Base-by-base conservation (phyloP, 1,140 invertebrate species). In the Mactra quadrangularis region DNA sequence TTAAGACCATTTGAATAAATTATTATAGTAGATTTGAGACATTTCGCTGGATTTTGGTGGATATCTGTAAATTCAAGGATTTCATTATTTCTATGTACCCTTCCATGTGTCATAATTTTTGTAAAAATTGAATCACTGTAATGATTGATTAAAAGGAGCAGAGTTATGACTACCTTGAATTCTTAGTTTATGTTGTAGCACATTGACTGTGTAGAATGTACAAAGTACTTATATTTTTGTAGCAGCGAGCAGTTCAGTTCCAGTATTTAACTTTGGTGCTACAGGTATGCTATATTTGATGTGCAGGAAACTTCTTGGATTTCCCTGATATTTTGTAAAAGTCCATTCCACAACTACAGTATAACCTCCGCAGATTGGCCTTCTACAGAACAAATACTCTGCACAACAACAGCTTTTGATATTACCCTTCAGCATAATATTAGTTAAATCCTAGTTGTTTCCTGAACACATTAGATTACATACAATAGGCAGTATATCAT, bases 251-350 rank as follows among this genome's bases (percentile, higher is more conserved):
- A 55, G 41, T 59, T 17, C 19, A 11, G 29, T 62, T 22, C 33
- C 55, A 27, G 55, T 7, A 31, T 62, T 62, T 62, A 62, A 75
- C 38, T 75, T 75, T 60, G 57, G 53, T 22, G 55, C 35, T 13
- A 47, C 55, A 75, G 72, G 70, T 74, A 74, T 3, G 17, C 3
- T 33, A 70, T 47, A 4, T 22, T 0, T 6, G 47, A 31, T 50
- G 13, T 70, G 50, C 15, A 50, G 22, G 35, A 25, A 50, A 22
- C 11, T 27, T 45, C 4, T 45, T 22, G 38, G 22, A 27, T 45
- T 11, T 22, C n/a, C n/a, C n/a, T n/a, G n/a, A 22, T 11, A 41
- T 19, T 59, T 29, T 59, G 6, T 68, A 1, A 38, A n/a, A 38
- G 45, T 13, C n/a, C n/a, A 45, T 19, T 19, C 35, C 13, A 33